These are phyloP conservation scores for Monomorium pharaonis DNA, from an alignment of 1,140 invertebrate genomes.

Conservation along the genomic window DNA sequence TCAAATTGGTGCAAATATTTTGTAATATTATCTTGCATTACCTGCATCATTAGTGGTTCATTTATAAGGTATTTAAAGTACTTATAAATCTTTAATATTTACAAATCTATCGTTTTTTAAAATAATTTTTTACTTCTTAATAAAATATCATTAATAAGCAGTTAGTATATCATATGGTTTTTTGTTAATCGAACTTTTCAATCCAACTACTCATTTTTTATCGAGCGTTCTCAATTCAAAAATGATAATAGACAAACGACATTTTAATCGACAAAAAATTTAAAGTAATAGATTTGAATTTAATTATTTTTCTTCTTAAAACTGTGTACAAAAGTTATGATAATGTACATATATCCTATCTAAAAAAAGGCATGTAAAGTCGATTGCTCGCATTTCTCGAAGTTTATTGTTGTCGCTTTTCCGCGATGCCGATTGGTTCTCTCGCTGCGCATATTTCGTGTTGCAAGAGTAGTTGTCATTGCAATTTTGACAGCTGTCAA, in stretches of 20 bases:
- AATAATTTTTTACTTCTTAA: not conserved
- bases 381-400: too few relatives aligned
- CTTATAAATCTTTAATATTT: not conserved
- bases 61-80: not conserved
- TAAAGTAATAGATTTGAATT: not conserved
- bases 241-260: not conserved
- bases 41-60: not conserved
- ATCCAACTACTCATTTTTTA: not conserved
- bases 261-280: not conserved
- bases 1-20: slow-evolving; percentile 33
- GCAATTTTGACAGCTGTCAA: too few relatives aligned
- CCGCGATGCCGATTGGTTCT: too few relatives aligned
- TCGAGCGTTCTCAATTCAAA: not conserved
- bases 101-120: not conserved
- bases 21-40: slow-evolving; percentile 22
- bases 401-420: too few relatives aligned
- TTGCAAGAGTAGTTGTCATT: too few relatives aligned
- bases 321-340: not conserved
- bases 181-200: not conserved
- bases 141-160: not conserved
- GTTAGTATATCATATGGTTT: not conserved
- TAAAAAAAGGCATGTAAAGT: too few relatives aligned
- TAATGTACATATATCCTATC: not conserved
- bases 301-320: not conserved
- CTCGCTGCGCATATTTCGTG: too few relatives aligned